These are phyloP conservation scores for Microcebus ravelobensis DNA, from an alignment of 2,113 vertebrate species.

Conservation along the genomic window DNA sequence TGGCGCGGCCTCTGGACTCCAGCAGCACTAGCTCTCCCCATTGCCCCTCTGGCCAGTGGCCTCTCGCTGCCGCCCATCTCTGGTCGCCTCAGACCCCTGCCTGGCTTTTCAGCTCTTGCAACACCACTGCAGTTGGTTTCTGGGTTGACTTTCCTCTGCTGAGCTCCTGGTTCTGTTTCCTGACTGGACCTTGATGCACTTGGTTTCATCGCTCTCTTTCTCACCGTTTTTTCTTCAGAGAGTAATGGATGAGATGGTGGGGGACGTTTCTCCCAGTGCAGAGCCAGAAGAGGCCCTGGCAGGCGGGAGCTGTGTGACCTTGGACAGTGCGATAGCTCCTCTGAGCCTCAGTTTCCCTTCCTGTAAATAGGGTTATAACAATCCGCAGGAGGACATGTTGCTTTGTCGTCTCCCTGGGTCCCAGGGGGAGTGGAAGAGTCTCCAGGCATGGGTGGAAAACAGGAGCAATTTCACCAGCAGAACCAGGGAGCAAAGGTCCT, in stretches of 20 bases:
- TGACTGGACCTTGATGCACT: neutral
- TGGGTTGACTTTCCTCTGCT: neutral
- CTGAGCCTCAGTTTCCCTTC: neutral
- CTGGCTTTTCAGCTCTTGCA: neutral
- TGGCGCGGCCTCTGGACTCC: neutral
- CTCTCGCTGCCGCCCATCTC: neutral
- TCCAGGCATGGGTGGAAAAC: neutral
- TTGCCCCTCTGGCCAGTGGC: neutral
- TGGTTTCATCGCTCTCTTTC: neutral
- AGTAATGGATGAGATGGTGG: neutral
- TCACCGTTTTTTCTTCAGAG: neutral
- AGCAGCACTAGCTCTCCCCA: no score
- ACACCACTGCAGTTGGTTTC: neutral
- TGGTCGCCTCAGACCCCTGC: fast-evolving
- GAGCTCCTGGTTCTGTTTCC: neutral
- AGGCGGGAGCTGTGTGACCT: neutral
- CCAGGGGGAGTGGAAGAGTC: neutral
- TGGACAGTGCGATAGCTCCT: no score
- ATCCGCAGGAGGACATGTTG: neutral
- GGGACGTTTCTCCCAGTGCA: neutral
- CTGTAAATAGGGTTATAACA: neutral
- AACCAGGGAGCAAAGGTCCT: fast-evolving
- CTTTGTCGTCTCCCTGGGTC: neutral
- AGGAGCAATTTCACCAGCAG: neutral
- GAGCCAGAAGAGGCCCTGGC: neutral